Evolutionary conservation across 2,113 vertebrate species (phyloP).

Genomic region (Lamprotornis superbus): DNA sequence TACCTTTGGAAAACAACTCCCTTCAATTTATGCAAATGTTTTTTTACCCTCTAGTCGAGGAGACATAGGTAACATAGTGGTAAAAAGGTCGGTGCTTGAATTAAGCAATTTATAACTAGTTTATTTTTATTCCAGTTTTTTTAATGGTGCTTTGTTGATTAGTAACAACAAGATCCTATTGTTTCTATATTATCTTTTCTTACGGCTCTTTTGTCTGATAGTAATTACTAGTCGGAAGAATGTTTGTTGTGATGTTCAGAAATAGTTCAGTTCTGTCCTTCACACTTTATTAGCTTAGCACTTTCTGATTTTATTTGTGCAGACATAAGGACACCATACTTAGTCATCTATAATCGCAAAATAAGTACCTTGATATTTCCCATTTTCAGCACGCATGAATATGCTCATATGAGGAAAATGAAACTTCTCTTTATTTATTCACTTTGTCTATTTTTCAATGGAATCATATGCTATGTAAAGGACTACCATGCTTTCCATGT

Average conservation of each 20-base stretch:
- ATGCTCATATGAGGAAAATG: background rate
- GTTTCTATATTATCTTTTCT: background rate
- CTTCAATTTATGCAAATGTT: background rate
- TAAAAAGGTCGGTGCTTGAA: background rate
- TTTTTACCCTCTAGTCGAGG: background rate
- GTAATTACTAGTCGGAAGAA: background rate
- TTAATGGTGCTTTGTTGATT: background rate
- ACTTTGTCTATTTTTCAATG: background rate
- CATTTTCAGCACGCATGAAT: background rate
- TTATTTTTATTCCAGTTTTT: background rate
- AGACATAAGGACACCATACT: background rate
- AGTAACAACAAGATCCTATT: background rate
- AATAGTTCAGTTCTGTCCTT: background rate
- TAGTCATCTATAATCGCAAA: background rate
- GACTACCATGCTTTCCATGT: background rate
- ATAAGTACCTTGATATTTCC: background rate
- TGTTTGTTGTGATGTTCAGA: background rate
- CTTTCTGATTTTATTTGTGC: background rate
- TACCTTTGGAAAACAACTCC: background rate
- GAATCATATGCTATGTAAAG: background rate
- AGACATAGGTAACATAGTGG: background rate
- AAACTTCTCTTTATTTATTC: background rate
- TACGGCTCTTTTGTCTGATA: background rate
- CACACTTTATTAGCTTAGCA: background rate
- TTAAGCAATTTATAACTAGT: background rate